Percentiles rank a stretch among this genome's conserved stretches.
Evolutionary conservation across 2,113 vertebrate genomes (phyloP).

Genomic region (Terrapene triunguis): DNA sequence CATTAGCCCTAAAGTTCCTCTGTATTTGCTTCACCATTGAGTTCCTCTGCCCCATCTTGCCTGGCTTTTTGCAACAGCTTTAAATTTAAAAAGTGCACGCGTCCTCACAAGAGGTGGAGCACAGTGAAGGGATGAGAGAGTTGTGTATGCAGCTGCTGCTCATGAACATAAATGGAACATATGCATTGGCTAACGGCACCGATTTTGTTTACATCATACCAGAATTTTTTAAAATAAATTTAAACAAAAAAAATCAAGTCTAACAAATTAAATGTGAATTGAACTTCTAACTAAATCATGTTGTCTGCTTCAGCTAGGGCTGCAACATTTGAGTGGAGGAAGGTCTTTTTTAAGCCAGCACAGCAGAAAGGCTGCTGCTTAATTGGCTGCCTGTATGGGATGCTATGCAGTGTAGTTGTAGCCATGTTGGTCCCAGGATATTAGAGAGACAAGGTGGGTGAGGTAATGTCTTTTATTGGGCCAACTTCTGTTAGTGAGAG

Average conservation of each 20-base stretch:
- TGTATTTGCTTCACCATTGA: background rate
- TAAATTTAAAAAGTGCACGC: background rate
- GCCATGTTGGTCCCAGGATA: background rate
- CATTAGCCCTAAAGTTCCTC: background rate
- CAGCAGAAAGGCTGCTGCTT: background rate
- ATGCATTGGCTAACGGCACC: background rate
- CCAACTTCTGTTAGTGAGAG: background rate
- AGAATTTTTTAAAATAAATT: slow-evolving; percentile 5
- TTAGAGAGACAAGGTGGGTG: background rate
- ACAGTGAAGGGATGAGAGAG: background rate
- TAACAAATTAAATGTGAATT: background rate
- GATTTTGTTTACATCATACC: background rate
- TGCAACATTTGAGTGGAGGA: background rate
- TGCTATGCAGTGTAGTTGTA: background rate
- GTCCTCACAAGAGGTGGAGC: background rate
- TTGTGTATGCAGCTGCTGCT: background rate
- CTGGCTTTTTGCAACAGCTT: background rate
- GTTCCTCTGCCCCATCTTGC: background rate
- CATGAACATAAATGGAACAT: background rate
- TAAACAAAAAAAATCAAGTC: background rate
- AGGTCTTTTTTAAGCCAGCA: background rate
- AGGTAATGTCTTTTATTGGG: background rate
- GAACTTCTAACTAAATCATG: background rate
- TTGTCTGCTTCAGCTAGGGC: background rate
- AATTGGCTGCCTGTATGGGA: background rate